Conservation (phyloP, 2,113 vertebrate genomes). For the Cathartes aura region DNA sequence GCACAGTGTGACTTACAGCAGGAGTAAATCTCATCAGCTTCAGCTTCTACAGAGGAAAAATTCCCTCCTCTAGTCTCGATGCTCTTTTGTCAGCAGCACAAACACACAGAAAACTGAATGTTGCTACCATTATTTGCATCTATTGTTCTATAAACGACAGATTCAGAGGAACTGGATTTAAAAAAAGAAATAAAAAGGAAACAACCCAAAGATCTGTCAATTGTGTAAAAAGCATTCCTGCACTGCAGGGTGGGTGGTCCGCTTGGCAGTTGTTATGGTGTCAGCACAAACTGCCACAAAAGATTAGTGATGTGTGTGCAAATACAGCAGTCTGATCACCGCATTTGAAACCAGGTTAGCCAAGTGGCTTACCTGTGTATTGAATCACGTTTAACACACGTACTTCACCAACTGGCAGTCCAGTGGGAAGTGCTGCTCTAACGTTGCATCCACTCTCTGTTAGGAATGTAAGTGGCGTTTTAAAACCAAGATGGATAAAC, state of each 20-base stretch:
- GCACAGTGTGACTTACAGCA: not conserved
- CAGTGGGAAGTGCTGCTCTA: not conserved
- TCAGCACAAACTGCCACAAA: slow-evolving; percentile 54
- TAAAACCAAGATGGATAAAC: not conserved
- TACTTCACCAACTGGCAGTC: not conserved
- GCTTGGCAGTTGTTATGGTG: slow-evolving; percentile 36
- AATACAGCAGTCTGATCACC: not conserved
- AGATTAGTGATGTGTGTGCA: slow-evolving; percentile 28
- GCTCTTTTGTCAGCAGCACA: not conserved
- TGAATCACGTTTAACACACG: not conserved
- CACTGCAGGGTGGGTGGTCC: slow-evolving; percentile 77
- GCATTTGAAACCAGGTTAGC: not conserved
- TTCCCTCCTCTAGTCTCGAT: not conserved
- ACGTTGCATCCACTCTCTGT: not conserved
- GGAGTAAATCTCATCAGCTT: not conserved
- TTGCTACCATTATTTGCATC: slow-evolving; percentile 32
- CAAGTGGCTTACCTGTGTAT: not conserved
- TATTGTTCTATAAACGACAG: slow-evolving; percentile 70
- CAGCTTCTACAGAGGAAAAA: not conserved
- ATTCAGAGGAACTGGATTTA: slow-evolving; percentile 32
- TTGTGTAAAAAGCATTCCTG: slow-evolving; percentile 70
- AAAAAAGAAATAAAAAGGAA: not conserved
- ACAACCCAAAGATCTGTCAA: slow-evolving; percentile 60
- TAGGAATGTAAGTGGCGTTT: not conserved
- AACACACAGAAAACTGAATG: slow-evolving; percentile 34